Base-by-base conservation (phyloP, 2,888 invertebrate species). In the Drosophila nr. perissopoda region DNA sequence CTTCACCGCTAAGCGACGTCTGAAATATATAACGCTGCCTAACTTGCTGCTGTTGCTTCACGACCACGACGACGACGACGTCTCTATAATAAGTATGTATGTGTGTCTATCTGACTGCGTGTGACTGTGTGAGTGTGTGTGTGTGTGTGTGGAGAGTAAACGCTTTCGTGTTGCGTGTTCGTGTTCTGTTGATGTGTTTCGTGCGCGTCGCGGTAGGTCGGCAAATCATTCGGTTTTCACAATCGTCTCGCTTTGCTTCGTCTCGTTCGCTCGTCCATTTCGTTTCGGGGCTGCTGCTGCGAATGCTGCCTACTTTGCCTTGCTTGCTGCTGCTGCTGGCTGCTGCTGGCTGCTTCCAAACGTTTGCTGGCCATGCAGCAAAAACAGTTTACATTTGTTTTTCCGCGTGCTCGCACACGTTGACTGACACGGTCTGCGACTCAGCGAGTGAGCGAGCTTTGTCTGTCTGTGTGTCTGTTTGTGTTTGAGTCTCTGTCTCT, bases 331-430 rank as follows among this genome's bases (percentile, higher is more conserved):
- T 53, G 38, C 46, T 29, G 57, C 27, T 33, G 58, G 58, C 42
- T 62, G 63, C 62, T 42, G 61, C 58, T 63, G 57, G 34, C 74
- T 72, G 89, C 79, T 85, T 82, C 79, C 74, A 74, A 83, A 74
- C 67, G 64, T 21, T 72, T 34, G 71, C 67, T 38, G 78, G 75
- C 75, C 88, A 74, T 86, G 89, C 88, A 91, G 91, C 86, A 89
- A 90, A 84, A 92, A 93, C 92, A 93, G 93, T 93, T 93, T 93
- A 91, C 93, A 92, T 93, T 93, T 93, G 93, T 93, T 93, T 93
- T 93, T 93, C 93, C 93, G 93, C 93, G 93, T 93, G 93, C 91
- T 93, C 93, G 92, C 93, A 93, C 93, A 93, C 92, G 92, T 89
- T 90, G 81, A 90, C 87, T 82, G 81, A 76, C 70, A 77, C 75